These are phyloP conservation scores for Heteromormyrus szaboi DNA, from an alignment of 2,797 vertebrate species.

Conservation along the genomic window DNA sequence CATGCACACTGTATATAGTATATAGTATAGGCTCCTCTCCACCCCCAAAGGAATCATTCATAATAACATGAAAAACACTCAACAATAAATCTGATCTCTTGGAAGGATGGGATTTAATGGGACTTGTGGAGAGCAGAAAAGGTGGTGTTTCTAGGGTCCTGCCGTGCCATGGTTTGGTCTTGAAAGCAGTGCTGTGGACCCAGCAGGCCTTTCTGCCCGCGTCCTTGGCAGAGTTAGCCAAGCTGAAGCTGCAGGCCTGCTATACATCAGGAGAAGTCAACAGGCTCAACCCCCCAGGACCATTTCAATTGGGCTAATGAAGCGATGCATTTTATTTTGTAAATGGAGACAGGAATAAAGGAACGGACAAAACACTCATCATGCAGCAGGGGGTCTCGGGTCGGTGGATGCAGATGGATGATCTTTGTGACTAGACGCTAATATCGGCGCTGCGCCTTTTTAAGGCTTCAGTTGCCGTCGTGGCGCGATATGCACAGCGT, in stretches of 20 bases:
- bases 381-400: not conserved
- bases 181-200: not conserved
- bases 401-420: not conserved
- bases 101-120: not conserved
- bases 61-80: not conserved
- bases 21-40: not conserved
- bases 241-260: not conserved
- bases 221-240: not conserved
- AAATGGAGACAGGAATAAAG: constrained; percentile 7
- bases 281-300: not conserved
- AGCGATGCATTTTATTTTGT: not conserved
- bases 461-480: not conserved
- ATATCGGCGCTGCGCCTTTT: not conserved
- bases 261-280: not conserved
- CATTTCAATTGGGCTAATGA: constrained; percentile 12
- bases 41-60: not conserved
- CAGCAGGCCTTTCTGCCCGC: not conserved
- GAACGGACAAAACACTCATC: not conserved
- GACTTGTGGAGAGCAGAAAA: not conserved
- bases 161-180: not conserved
- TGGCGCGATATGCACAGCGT: not conserved
- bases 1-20: not conserved
- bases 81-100: not conserved
- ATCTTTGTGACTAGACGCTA: not conserved
- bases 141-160: not conserved